Conservation (phyloP, 1,140 invertebrate species). For the Meteorus sp. region DNA sequence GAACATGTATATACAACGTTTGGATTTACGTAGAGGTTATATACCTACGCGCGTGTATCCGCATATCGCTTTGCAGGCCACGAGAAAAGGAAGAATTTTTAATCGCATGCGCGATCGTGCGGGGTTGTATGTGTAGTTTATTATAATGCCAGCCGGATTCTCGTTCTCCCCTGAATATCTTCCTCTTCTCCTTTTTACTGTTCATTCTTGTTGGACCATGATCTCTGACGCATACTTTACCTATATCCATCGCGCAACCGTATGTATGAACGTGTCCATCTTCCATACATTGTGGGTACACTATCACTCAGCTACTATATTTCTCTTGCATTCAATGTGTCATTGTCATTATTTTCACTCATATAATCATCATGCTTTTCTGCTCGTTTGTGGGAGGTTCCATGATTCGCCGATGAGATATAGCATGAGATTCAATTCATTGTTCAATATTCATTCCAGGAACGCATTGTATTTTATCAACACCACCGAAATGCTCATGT, state of each 20-base stretch:
- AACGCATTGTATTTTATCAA: too few species aligned
- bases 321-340: too few species aligned
- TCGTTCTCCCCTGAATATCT: conserved; percentile 8
- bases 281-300: conserved; percentile 15
- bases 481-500: too few species aligned
- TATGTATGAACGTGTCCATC: conserved; percentile 22
- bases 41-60: conserved; percentile 3
- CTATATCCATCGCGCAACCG: not conserved
- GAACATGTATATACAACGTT: conserved; percentile 12
- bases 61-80: conserved; percentile 20
- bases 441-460: too few species aligned
- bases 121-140: conserved; percentile 29
- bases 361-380: conserved; percentile 17
- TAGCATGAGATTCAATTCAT: too few species aligned
- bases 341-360: not conserved
- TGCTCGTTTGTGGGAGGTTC: too few species aligned
- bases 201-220: too few species aligned
- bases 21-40: conserved; percentile 18
- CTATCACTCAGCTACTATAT: conserved; percentile 13
- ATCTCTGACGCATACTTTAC: too few species aligned
- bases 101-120: conserved; percentile 32
- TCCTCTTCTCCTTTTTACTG: not conserved
- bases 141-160: conserved; percentile 28
- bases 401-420: too few species aligned
- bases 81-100: conserved; percentile 24